Percentiles rank a stretch among this genome's conserved stretches.
These are phyloP conservation scores for Cottus gobio DNA, from an alignment of 2,113 vertebrate genomes.

Conservation along the genomic window DNA sequence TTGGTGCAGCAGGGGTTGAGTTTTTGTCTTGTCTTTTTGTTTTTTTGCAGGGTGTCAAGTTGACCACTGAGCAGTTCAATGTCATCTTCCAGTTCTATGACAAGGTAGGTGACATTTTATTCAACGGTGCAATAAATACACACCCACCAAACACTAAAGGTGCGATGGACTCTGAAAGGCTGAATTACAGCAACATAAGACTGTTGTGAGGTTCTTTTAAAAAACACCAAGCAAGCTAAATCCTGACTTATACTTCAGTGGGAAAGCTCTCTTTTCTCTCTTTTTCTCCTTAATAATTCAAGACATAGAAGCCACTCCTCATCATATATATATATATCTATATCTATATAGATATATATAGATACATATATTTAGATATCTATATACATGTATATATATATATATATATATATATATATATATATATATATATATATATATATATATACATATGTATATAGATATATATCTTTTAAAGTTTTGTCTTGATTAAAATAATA, in stretches of 20 bases:
- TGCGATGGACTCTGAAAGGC: neutral
- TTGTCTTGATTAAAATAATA: neutral
- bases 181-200: neutral
- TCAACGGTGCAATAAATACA: neutral
- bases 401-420: too few relatives aligned
- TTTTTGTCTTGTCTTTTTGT: neutral
- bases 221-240: too few relatives aligned
- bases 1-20: neutral
- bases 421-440: too few relatives aligned
- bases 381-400: too few relatives aligned
- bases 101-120: conserved; percentile 85
- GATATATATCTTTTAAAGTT: neutral
- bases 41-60: conserved; percentile 89
- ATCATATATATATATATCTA: too few relatives aligned
- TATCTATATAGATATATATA: too few relatives aligned
- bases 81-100: conserved; percentile 95
- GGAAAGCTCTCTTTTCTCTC: too few relatives aligned
- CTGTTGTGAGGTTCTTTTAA: neutral
- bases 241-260: too few relatives aligned
- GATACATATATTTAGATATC: too few relatives aligned
- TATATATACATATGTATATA: too few relatives aligned
- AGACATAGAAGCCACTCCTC: too few relatives aligned
- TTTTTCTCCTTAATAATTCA: too few relatives aligned
- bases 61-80: conserved; percentile 93
- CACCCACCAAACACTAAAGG: neutral